Conservation (phyloP, 1,140 invertebrate genomes). For the Leptoteleia sp. region DNA sequence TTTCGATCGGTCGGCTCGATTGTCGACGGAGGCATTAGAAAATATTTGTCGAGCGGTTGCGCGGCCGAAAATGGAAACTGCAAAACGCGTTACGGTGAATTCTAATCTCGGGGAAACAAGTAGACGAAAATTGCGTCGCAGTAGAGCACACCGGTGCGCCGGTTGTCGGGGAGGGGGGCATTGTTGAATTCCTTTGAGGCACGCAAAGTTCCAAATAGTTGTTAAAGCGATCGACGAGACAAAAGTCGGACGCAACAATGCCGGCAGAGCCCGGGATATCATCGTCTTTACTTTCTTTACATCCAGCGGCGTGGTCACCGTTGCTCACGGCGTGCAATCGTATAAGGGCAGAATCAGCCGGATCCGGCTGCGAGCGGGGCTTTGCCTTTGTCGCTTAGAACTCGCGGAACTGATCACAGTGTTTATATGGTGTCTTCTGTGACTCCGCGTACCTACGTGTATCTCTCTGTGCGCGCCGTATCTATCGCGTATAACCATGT, state of each 20-base stretch:
- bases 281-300: conserved; percentile 76
- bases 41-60: conserved; percentile 4
- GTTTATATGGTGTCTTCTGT: conserved; percentile 78
- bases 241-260: conserved; percentile 41
- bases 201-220: conserved; percentile 14
- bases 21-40: conserved; percentile 5
- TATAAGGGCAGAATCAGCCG: conserved; percentile 77
- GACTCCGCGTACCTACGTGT: conserved; percentile 70
- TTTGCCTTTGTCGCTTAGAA: conserved; percentile 74
- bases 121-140: not conserved
- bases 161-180: too few relatives aligned
- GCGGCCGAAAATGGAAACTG: not conserved
- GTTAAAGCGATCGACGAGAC: conserved; percentile 39
- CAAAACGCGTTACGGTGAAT: not conserved
- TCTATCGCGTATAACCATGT: conserved; percentile 75
- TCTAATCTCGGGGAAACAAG: conserved; percentile 10
- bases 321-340: too few relatives aligned
- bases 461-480: conserved; percentile 71
- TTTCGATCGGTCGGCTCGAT: conserved; percentile 13
- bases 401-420: conserved; percentile 78
- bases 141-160: too few relatives aligned
- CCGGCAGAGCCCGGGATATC: conserved; percentile 11
- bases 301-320: conserved; percentile 70
- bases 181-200: conserved; percentile 15
- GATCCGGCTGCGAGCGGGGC: conserved; percentile 75